Conservation (phyloP, 2,113 vertebrate species). For the Rana temporaria region DNA sequence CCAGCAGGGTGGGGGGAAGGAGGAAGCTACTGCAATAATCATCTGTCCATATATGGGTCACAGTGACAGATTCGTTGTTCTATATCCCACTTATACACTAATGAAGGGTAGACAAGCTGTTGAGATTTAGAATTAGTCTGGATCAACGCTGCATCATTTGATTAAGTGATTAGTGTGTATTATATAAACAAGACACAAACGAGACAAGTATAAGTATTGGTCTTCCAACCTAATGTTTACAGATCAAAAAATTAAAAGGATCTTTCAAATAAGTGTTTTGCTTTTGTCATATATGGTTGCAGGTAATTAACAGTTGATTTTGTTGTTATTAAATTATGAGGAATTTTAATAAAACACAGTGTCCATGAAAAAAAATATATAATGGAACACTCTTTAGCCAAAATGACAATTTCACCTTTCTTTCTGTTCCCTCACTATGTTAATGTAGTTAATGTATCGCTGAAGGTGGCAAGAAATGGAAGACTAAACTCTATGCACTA, state of each 20-base stretch:
- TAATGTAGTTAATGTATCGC: no score
- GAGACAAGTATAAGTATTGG: background rate
- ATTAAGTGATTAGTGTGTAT: constrained; percentile 41
- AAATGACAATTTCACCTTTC: no score
- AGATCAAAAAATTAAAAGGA: background rate
- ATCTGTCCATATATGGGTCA: constrained; percentile 33
- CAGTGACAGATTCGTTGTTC: constrained; percentile 12
- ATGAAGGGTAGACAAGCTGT: constrained; percentile 35
- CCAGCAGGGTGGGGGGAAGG: background rate
- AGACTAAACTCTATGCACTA: no score
- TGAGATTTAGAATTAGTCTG: constrained; percentile 39
- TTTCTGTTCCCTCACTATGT: no score
- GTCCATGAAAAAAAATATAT: no score
- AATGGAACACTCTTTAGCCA: no score
- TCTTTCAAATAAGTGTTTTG: background rate
- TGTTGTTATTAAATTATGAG: background rate
- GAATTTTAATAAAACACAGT: background rate
- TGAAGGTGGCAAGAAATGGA: no score
- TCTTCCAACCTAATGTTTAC: background rate
- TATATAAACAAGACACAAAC: constrained; percentile 21
- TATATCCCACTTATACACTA: constrained; percentile 25
- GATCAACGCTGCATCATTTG: constrained; percentile 13
- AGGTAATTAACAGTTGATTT: background rate
- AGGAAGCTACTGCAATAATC: constrained; percentile 16
- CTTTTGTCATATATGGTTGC: background rate